Evolutionary conservation across 2,888 invertebrate species (phyloP).

Genomic region (Rotaria sp.): DNA sequence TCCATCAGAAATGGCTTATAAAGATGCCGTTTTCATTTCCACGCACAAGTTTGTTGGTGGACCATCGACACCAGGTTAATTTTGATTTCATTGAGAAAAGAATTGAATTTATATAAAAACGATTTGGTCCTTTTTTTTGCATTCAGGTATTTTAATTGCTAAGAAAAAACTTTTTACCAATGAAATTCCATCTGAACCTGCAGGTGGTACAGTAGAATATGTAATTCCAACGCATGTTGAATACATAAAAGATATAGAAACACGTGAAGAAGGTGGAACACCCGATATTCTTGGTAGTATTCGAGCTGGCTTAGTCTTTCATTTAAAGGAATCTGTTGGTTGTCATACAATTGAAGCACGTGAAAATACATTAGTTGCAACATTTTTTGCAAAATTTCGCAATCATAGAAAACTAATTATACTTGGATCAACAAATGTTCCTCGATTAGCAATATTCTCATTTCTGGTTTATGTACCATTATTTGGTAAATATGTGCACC

Average conservation of each 20-base stretch:
- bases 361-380: slow-evolving; percentile 46
- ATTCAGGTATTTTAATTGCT: slow-evolving; percentile 45
- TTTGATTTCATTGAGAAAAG: not conserved
- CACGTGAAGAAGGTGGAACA: slow-evolving; percentile 66
- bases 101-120: not conserved
- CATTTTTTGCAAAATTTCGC: slow-evolving; percentile 43
- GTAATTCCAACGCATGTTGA: slow-evolving; percentile 41
- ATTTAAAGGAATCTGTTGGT: slow-evolving; percentile 73
- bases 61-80: slow-evolving; percentile 69
- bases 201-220: slow-evolving; percentile 47
- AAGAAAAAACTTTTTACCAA: slow-evolving; percentile 46
- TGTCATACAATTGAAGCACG: slow-evolving; percentile 65
- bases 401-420: slow-evolving; percentile 51
- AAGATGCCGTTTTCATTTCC: slow-evolving; percentile 80
- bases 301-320: slow-evolving; percentile 75
- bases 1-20: slow-evolving; percentile 55
- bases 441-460: slow-evolving; percentile 72
- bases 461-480: slow-evolving; percentile 74
- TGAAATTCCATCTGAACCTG: slow-evolving; percentile 43
- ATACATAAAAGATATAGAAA: slow-evolving; percentile 45
- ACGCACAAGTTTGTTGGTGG: slow-evolving; percentile 84
- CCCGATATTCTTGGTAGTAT: slow-evolving; percentile 73
- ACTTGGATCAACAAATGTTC: slow-evolving; percentile 60
- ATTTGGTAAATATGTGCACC: slow-evolving; percentile 65
- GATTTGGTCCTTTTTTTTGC: not conserved